Conservation (phyloP, 2,888 invertebrate species). For the Brenthis hecate region DNA sequence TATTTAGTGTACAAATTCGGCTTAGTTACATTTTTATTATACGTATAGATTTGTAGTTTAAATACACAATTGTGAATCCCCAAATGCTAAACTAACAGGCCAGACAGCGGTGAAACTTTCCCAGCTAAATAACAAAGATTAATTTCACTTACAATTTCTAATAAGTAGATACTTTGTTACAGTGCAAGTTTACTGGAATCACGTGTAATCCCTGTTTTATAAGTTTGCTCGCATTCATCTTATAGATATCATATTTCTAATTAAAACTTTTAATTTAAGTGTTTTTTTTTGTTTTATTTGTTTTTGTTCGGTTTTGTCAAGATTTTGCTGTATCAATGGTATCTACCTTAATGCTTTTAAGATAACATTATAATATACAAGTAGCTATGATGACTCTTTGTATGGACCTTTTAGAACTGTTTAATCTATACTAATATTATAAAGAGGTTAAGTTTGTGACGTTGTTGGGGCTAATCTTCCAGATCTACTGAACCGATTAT, state of each 20-base stretch:
- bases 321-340: too few relatives aligned
- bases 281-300: not conserved
- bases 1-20: too few relatives aligned
- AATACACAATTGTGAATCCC: not conserved
- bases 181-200: constrained; percentile 6
- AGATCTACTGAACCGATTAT: too few relatives aligned
- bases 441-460: too few relatives aligned
- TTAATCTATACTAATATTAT: too few relatives aligned
- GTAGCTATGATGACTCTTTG: too few relatives aligned
- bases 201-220: constrained; percentile 14
- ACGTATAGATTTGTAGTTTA: not conserved
- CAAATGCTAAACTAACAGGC: constrained; percentile 1
- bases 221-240: constrained; percentile 8
- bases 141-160: constrained; percentile 8
- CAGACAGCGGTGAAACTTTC: constrained; percentile 13
- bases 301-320: not conserved
- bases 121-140: constrained; percentile 6
- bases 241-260: not conserved
- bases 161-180: constrained; percentile 10
- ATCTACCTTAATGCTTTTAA: too few relatives aligned
- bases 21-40: too few relatives aligned
- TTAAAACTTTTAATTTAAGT: constrained; percentile 3
- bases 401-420: too few relatives aligned
- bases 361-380: too few relatives aligned
- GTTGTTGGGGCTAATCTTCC: too few relatives aligned